Evolutionary conservation across 1,140 invertebrate genomes (phyloP).

Genomic region (Babylonia areolata): DNA sequence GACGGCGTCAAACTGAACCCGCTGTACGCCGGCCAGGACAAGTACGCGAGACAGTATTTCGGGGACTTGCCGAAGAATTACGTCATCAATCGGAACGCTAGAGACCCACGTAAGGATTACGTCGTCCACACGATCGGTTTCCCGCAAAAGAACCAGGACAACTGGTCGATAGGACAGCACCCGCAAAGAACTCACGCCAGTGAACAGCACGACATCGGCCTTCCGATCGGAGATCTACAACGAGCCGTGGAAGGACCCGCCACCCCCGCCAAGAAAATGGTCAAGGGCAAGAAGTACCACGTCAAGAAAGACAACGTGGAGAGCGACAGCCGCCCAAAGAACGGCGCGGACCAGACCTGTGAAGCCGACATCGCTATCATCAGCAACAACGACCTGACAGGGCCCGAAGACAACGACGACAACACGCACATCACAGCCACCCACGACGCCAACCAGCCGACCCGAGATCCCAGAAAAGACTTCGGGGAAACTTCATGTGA

Average conservation of each 20-base stretch:
- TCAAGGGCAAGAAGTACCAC: background rate
- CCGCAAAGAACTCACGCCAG: background rate
- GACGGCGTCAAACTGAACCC: background rate
- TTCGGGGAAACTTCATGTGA: background rate
- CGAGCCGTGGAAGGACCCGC: background rate
- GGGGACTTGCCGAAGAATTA: background rate
- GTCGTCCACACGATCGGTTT: background rate
- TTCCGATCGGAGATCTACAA: background rate
- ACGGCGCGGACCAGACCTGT: background rate
- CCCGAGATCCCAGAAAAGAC: background rate
- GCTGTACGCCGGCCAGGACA: background rate
- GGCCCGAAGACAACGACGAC: background rate
- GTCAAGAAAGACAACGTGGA: background rate
- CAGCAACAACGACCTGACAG: background rate
- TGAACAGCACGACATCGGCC: background rate
- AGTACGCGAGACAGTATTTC: background rate
- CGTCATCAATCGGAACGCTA: background rate
- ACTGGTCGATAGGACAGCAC: no score
- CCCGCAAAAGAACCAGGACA: background rate
- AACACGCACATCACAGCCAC: background rate
- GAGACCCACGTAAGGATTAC: background rate
- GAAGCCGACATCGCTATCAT: background rate
- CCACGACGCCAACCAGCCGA: background rate
- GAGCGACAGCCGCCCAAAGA: background rate
- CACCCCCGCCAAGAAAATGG: slow-evolving; percentile 1